Conservation (phyloP, 2,797 vertebrate genomes). For the Cetoscarus ocellatus region DNA sequence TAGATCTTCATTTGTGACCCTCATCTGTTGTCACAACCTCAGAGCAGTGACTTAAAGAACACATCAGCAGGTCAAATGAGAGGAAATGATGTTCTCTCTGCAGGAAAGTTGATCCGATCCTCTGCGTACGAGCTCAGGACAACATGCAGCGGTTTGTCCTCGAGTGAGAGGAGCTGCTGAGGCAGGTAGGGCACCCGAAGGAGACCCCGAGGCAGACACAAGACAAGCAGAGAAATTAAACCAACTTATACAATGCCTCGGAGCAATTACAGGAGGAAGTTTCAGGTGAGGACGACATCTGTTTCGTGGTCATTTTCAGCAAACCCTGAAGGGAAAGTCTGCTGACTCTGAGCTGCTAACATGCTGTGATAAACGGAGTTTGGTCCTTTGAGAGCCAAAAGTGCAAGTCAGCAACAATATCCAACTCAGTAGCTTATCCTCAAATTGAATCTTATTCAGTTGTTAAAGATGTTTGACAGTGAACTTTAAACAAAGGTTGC, state of each 20-base stretch:
- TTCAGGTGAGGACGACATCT: constrained; percentile 1
- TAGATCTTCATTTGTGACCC: constrained; percentile 21
- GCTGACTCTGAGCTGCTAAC: not conserved
- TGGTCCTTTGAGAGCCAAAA: not conserved
- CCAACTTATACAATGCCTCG: not conserved
- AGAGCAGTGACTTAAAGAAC: not conserved
- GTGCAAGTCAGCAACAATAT: not conserved
- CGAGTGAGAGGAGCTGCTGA: not conserved
- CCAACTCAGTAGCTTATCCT: not conserved
- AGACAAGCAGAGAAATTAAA: constrained; percentile 9
- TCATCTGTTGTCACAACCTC: constrained; percentile 10
- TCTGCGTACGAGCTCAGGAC: not conserved
- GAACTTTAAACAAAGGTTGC: not conserved
- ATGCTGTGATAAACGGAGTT: not conserved
- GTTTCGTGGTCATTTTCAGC: constrained; percentile 19
- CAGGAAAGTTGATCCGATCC: constrained; percentile 20
- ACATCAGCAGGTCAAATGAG: constrained; percentile 5
- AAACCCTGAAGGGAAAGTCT: constrained; percentile 9
- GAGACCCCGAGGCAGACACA: constrained; percentile 7
- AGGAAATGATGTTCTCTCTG: constrained; percentile 26
- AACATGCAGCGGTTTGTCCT: not conserved
- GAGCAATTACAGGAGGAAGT: constrained; percentile 9
- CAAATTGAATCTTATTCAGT: not conserved
- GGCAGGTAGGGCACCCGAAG: constrained; percentile 17
- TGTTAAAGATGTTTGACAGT: not conserved